These are phyloP conservation scores for Enteromius argenteus DNA, from an alignment of 2,797 vertebrate species.

Conservation along the genomic window DNA sequence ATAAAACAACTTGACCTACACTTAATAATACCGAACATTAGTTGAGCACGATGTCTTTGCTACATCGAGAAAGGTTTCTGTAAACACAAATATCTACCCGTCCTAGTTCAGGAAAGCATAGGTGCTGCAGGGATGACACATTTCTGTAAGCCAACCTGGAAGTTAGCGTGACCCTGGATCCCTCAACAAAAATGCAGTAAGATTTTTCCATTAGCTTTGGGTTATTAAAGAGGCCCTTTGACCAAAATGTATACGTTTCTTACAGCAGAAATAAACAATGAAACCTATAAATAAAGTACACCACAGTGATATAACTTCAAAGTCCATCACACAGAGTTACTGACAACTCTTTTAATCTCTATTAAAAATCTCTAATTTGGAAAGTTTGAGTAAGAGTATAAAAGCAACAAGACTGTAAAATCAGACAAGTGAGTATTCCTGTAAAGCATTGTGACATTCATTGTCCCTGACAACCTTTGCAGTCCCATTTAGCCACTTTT, in stretches of 20 bases:
- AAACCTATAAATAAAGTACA: background rate
- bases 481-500: background rate
- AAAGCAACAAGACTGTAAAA: background rate
- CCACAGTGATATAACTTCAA: background rate
- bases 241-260: background rate
- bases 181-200: background rate
- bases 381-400: background rate
- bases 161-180: background rate
- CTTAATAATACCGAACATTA: background rate
- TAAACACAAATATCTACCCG: background rate
- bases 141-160: background rate
- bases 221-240: background rate
- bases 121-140: background rate
- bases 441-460: background rate
- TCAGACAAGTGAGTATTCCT: background rate
- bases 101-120: background rate
- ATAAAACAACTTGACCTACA: background rate
- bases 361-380: background rate
- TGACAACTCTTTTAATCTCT: background rate
- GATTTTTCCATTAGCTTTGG: too few relatives aligned
- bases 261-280: background rate
- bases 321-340: background rate
- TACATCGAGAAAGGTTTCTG: background rate
- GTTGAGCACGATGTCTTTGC: background rate
- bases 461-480: background rate